Evolutionary conservation across 2,888 invertebrate species (phyloP).

Genomic region (Acleris emargana): DNA sequence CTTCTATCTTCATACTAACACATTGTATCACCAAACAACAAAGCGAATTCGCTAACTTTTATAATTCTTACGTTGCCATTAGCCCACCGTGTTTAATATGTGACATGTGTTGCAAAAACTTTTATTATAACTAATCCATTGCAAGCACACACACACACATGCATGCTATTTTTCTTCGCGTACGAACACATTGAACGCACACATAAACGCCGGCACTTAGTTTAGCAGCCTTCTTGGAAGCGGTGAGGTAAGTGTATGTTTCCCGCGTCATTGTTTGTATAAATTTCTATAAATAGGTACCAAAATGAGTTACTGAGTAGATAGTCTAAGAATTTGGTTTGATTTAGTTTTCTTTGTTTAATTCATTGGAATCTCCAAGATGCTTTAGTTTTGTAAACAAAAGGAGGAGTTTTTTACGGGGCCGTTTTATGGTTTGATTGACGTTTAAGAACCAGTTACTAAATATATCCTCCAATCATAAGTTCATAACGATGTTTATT

Average conservation of each 20-base stretch:
- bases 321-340: too few species aligned
- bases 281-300: too few species aligned
- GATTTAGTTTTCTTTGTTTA: too few species aligned
- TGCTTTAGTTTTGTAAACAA: too few species aligned
- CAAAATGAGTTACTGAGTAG: too few species aligned
- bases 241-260: constrained; percentile 55
- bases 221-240: constrained; percentile 66
- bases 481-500: too few species aligned
- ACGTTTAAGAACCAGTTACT: too few species aligned
- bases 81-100: constrained; percentile 82
- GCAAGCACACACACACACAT: constrained; percentile 63
- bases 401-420: too few species aligned
- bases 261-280: too few species aligned
- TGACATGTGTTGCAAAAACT: constrained; percentile 84
- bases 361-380: too few species aligned
- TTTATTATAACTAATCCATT: constrained; percentile 84
- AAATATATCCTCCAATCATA: too few species aligned
- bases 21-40: constrained; percentile 49
- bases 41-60: constrained; percentile 79
- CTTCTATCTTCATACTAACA: constrained; percentile 23
- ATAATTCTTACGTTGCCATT: constrained; percentile 76
- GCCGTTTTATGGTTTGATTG: too few species aligned
- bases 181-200: constrained; percentile 58
- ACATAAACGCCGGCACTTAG: constrained; percentile 71
- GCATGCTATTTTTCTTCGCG: constrained; percentile 49